These are phyloP conservation scores for Capitulum mitella DNA, from an alignment of 2,888 invertebrate species.

Conservation along the genomic window DNA sequence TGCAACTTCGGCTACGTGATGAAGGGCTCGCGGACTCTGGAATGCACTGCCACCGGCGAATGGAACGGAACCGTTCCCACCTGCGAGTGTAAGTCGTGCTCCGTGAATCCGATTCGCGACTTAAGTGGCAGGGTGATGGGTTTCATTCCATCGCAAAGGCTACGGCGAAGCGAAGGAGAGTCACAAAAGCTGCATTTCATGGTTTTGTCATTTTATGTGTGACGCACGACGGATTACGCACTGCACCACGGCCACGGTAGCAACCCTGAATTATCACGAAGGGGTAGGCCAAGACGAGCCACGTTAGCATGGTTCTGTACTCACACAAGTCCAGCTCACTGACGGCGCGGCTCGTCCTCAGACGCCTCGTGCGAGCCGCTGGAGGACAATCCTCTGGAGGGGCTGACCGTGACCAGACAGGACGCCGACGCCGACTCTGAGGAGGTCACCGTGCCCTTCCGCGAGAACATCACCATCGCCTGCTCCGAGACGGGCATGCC, in stretches of 20 bases:
- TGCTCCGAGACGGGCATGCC: conserved; percentile 71
- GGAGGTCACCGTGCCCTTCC: conserved; percentile 76
- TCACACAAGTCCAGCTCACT: no score
- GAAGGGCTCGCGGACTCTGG: conserved; percentile 73
- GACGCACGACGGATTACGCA: no score
- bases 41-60: conserved; percentile 79
- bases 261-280: no score
- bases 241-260: no score
- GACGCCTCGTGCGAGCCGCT: conserved; percentile 40
- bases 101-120: no score
- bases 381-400: conserved; percentile 39
- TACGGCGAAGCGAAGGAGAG: no score
- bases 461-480: conserved; percentile 78
- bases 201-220: no score
- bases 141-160: no score
- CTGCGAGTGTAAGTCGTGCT: conserved; percentile 84
- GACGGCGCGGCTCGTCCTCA: not conserved
- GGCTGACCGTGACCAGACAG: conserved; percentile 51
- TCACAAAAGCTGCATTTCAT: no score
- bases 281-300: no score
- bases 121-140: no score
- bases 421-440: conserved; percentile 68
- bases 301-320: no score
- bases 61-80: conserved; percentile 93
- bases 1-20: conserved; percentile 92